These are phyloP conservation scores for Nicator chloris DNA, from an alignment of 2,113 vertebrate species.

Conservation along the genomic window DNA sequence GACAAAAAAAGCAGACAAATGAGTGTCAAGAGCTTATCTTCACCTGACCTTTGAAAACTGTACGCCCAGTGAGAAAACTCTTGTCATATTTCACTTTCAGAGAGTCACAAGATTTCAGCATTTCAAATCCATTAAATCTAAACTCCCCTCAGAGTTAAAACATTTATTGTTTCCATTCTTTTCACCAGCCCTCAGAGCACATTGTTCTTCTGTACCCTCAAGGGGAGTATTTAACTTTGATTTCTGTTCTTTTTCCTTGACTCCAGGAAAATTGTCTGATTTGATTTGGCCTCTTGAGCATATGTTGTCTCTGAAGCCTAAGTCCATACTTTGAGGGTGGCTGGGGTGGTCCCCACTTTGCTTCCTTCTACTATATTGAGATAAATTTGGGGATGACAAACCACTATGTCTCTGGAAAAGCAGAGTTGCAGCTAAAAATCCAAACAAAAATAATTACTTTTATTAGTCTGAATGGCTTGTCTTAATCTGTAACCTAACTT, in stretches of 20 bases:
- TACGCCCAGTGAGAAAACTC: not conserved
- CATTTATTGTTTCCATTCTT: not conserved
- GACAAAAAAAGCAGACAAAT: not conserved
- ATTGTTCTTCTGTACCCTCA: not conserved
- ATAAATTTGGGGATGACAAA: not conserved
- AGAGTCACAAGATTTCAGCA: not conserved
- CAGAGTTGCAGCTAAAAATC: not conserved
- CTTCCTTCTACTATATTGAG: not conserved
- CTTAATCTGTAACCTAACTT: not conserved
- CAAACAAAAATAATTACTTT: not conserved
- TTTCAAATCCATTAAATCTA: constrained; percentile 1
- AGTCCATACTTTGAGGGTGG: not conserved
- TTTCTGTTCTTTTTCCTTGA: not conserved
- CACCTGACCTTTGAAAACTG: not conserved
- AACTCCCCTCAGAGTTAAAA: not conserved
- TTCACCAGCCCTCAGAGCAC: not conserved
- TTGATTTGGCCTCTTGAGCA: not conserved
- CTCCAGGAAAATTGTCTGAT: not conserved
- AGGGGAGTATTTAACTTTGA: not conserved
- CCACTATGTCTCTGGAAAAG: not conserved
- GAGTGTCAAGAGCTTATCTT: not conserved
- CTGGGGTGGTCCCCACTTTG: not conserved
- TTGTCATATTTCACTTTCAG: not conserved
- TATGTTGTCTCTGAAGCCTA: not conserved
- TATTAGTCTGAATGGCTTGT: not conserved